Evolutionary conservation across 2,888 invertebrate species (phyloP), one percentile per base, ranked within the genome.

Genomic region (Heliconius charithonia): DNA sequence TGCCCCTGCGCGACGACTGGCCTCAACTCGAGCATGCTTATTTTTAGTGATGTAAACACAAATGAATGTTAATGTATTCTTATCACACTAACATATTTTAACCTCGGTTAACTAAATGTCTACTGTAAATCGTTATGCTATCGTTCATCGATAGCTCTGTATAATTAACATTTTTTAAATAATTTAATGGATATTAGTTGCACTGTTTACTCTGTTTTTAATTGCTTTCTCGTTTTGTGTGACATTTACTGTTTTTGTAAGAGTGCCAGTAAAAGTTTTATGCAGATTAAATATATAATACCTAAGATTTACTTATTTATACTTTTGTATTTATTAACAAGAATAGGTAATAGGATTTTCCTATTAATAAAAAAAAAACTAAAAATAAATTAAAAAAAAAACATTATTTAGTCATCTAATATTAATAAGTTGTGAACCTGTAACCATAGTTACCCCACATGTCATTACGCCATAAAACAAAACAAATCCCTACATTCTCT

Each of bases 31-130:
- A n/a, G 10, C 59, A 59, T n/a, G 72, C 72, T 62, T 72, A 76
- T 51, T 59, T 74, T 66, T 76, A 76, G 73, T 78, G 74, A 79
- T 80, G 80, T 81, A 79, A 80, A 72, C 76, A 78, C 66, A 79
- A 80, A 79, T 80, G 81, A 79, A 81, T 80, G 77, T 80, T 80
- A 81, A 81, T 80, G 80, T 41, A 29, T 75, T 65, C 67, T 80
- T 80, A 81, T 80, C 81, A n/a, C 41, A 29, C 51, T 80, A 80
- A 80, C 71, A 74, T 76, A 75, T 72, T 78, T 45, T 45, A 73
- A 69, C 19, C 77, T 75, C 59, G 73, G 67, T 67, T 32, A 67
- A 66, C 63, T 37, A 56, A 27, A 59, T 65, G 69, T 59, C 69
- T 76, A 9, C 29, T 70, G 75, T 65, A 77, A 79, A 79, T 75